phyloP scores from a whole-genome alignment of 2,888 invertebrate genomes.

The Loripinus fragilis region DNA sequence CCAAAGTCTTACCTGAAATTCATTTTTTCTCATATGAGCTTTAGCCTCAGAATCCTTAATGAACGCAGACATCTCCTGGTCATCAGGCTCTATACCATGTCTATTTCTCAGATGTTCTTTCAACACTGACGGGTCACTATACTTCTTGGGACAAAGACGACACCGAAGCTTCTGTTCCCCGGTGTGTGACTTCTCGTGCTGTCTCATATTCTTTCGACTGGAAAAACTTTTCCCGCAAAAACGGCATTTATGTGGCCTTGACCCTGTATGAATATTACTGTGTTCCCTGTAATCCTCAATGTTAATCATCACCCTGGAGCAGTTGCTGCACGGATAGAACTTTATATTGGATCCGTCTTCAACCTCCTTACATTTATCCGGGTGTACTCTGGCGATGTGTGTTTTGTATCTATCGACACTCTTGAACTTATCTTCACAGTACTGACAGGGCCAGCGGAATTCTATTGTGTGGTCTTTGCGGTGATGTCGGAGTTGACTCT shows the following conservation, averaged over 20 bases:
- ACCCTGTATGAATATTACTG: slow-evolving; percentile 43
- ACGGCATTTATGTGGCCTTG: slow-evolving; percentile 44
- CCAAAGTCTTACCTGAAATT: too few species aligned
- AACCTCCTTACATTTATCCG: slow-evolving; percentile 40
- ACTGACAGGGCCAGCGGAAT: slow-evolving; percentile 43
- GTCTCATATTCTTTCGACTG: slow-evolving; percentile 39
- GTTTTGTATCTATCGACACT: slow-evolving; percentile 41
- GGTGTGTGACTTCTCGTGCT: slow-evolving; percentile 34
- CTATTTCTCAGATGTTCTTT: slow-evolving; percentile 29
- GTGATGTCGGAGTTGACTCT: slow-evolving; percentile 39
- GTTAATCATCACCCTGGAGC: slow-evolving; percentile 45
- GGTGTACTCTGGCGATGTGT: slow-evolving; percentile 42
- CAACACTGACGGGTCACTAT: slow-evolving; percentile 34
- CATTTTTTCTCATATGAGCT: too few species aligned
- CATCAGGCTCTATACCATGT: slow-evolving; percentile 9
- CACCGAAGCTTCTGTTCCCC: slow-evolving; percentile 42
- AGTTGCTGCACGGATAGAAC: slow-evolving; percentile 38
- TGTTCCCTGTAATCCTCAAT: slow-evolving; percentile 43
- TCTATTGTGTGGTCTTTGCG: slow-evolving; percentile 36
- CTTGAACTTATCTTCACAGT: slow-evolving; percentile 47
- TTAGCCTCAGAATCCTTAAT: too few species aligned
- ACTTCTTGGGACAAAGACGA: slow-evolving; percentile 39
- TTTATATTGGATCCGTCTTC: slow-evolving; percentile 42
- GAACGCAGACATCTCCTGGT: too few species aligned
- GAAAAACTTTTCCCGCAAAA: slow-evolving; percentile 40